Evolutionary conservation across 2,888 invertebrate genomes (phyloP), one percentile per base, ranked within the genome.

Genomic region (Dasysyrphus albostriatus): DNA sequence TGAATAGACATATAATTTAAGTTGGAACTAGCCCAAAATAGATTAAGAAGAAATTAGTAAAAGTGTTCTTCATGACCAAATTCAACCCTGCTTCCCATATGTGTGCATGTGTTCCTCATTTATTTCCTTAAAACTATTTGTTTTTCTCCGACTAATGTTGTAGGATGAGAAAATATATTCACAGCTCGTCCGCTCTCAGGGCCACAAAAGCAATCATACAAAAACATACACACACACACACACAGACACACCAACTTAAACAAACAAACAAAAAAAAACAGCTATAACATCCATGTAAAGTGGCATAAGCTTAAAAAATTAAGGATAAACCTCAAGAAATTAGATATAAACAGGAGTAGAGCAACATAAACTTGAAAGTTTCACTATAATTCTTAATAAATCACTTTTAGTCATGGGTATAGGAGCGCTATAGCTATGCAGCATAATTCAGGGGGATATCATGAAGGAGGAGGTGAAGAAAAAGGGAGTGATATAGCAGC

Each of bases 321-420:
- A 81, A 51, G 81, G 77, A 81, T 81, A 81, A 85, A 81, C 77
- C 81, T 58, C 56, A 49, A 81, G 81, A 85, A 85, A 81, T 85
- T 85, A 74, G 81, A 81, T 81, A 81, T 70, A 78, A 85, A 85
- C 59, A 85, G 85, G 69, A 54, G 54, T n/a, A 77, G 63, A 49
- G 29, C 84, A 70, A 77, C 74, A 81, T 65, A 85, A 78, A 81
- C 81, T 85, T 81, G 69, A 44, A 81, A 81, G 85, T 81, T 85
- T 74, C 81, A 85, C 77, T 81, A 78, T 85, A 81, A 85, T 85
- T 85, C 85, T 85, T 81, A 77, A 81, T 85, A 85, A 85, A 85
- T 85, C 85, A 85, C 77, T 81, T 78, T 78, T 77, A 73, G 85
- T 77, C 81, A 59, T 77, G 77, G 47, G 10, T 14, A 24, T 2